These are phyloP conservation scores for Hololepta plana DNA, from an alignment of 2,888 invertebrate species.

Conservation along the genomic window DNA sequence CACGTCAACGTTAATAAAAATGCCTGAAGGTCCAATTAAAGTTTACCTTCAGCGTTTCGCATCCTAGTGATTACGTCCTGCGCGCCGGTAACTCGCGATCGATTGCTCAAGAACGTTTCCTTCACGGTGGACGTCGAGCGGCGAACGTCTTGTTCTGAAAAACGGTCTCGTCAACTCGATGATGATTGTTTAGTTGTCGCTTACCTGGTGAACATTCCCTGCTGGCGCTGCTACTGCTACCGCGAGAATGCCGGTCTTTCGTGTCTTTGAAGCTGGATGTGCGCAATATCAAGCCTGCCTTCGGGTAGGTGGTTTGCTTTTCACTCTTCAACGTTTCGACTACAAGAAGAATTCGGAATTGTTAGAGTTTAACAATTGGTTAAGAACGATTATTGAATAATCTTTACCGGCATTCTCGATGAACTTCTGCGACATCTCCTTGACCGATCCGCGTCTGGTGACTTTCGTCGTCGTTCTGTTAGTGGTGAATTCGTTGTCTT, in stretches of 20 bases:
- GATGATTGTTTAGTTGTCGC: slow-evolving; percentile 11
- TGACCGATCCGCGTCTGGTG: slow-evolving; percentile 53
- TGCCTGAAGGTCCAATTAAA: not conserved
- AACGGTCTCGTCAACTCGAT: not conserved
- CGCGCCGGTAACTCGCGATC: slow-evolving; percentile 50
- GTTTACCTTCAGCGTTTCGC: too few species aligned
- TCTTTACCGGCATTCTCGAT: slow-evolving; percentile 43
- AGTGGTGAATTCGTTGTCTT: slow-evolving; percentile 7
- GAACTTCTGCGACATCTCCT: slow-evolving; percentile 62
- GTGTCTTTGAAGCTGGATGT: slow-evolving; percentile 39
- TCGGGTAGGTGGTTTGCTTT: slow-evolving; percentile 41
- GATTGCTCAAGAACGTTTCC: slow-evolving; percentile 53
- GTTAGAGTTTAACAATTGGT: not conserved
- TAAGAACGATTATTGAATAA: too few species aligned
- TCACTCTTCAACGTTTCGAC: slow-evolving; percentile 36
- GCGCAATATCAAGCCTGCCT: slow-evolving; percentile 54
- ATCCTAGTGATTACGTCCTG: slow-evolving; percentile 61
- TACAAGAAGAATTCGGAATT: slow-evolving; percentile 14
- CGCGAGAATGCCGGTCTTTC: slow-evolving; percentile 6
- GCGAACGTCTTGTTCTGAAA: not conserved
- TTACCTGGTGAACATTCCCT: slow-evolving; percentile 16
- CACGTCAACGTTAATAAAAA: too few species aligned
- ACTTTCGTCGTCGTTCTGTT: slow-evolving; percentile 23
- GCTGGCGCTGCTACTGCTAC: slow-evolving; percentile 10
- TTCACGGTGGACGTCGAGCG: slow-evolving; percentile 2